Base-by-base conservation (phyloP, 2,113 vertebrate species). In the Salminus brasiliensis region DNA sequence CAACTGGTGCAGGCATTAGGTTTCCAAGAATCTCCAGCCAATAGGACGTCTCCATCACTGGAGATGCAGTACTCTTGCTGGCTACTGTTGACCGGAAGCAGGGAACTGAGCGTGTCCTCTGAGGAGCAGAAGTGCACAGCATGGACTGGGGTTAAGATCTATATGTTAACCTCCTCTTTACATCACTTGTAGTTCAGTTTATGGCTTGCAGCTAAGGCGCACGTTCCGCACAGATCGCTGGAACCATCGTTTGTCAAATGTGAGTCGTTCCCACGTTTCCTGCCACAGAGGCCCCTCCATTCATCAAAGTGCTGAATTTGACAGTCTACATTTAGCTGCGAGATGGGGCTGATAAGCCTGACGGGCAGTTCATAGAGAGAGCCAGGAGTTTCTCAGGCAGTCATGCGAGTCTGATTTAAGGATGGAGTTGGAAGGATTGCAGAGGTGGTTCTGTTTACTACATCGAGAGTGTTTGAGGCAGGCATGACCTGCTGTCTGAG, bases 1-100 rank as follows among this genome's bases (percentile, higher is more conserved):
- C 94, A 95, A 89, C 94, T 94, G 84, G 92, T 94, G 89, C 94
- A 94, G 82, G 91, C 91, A 57, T 94, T 93, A 45, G 90, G 86
- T 84, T 89, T 93, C 94, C 94, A 95, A 15, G 93, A 93, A 86
- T 93, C 92, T 10, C 94, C 94, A 1, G 90, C 84, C 81, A 91
- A 81, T 55, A 93, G 87, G 79, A 95, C 84, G 34, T 93, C 93
- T n/a, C 94, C 94, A 9, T 92, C 90, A n/a, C 79, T 88, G 85
- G 93, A 93, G n/a, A 93, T 88, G 74, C 94, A 95, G 86, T 91
- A 93, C 79, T 92, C 91, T 82, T 87, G 87, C 59, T 92, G 90
- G 83, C 88, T 91, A 86, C 45, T 85, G 85, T 92, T 91, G 66
- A 91, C 90, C 0, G 93, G 92, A 76, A 92, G 85, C 47, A 92